Evolutionary conservation across 2,888 invertebrate species (phyloP), one percentile per base, ranked within the genome.

Genomic region (Luffia ferchaultella): DNA sequence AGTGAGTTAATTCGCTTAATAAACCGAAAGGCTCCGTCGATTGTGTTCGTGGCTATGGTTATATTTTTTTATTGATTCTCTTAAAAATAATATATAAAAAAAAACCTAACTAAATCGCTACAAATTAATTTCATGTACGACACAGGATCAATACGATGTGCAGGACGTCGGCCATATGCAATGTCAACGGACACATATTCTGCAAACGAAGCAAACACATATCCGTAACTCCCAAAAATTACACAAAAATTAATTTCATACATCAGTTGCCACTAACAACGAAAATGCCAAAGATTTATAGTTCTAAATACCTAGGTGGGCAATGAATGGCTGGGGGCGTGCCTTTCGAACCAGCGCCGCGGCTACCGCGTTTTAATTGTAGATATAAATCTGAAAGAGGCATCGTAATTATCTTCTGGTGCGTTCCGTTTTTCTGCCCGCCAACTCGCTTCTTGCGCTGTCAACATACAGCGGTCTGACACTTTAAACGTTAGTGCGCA

Each of bases 311-410:
- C 12, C 5, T 30, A 12, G 30, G 12, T 12, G 30, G 30, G 12
- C 30, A 30, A 12, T 12, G 12, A 7, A 30, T 12, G 12, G 30
- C 30, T 12, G 12, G 12, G 30, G 12, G 30, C 3, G 30, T 30
- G 30, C 30, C n/a, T 30, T 30, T 7, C 30, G 30, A 12, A n/a
- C n/a, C 30, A 30, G 12, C 30, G 12, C 30, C 30, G 30, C 48
- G 15, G 48, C 48, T 48, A 48, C 48, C 42, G 48, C 42, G 41
- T 40, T 48, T 48, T 48, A 48, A 48, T 48, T 48, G 41, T 42
- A 18, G 17, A 20, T 16, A 48, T 48, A 48, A 48, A 48, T 48
- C 48, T 48, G 42, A 48, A 41, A 16, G 41, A 16, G 12, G 41
- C 17, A 18, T 12, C 17, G 48, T 41, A 48, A 48, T 48, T 48